These are phyloP conservation scores for Plecturocebus donacophilus DNA, from an alignment of 2,113 vertebrate species.

Conservation along the genomic window DNA sequence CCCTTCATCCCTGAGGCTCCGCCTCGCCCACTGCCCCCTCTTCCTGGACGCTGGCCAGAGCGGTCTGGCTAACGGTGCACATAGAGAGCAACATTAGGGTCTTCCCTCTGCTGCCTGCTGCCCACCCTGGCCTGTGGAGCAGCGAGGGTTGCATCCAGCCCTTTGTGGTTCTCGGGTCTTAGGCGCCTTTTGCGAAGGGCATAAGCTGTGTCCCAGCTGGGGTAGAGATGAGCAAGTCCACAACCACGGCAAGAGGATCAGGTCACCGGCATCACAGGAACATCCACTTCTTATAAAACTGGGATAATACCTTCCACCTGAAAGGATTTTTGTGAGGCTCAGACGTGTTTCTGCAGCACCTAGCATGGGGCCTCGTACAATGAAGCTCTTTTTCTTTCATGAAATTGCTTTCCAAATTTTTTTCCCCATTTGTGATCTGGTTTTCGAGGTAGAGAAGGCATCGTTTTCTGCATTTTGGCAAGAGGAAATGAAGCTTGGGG, in stretches of 20 bases:
- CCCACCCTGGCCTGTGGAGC: not conserved
- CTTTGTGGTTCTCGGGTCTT: not conserved
- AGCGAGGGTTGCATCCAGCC: rapidly evolving
- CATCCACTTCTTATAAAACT: not conserved
- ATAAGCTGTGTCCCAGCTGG: not conserved
- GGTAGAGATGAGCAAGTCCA: not conserved
- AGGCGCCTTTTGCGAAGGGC: not conserved
- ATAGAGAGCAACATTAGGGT: not conserved
- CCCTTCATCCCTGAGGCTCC: not conserved
- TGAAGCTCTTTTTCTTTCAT: not conserved
- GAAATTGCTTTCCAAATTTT: not conserved
- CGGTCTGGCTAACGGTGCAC: not conserved
- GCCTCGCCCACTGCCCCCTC: not conserved
- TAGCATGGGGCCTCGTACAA: not conserved
- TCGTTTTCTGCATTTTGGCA: not conserved
- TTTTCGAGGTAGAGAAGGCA: not conserved
- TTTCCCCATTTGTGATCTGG: not conserved
- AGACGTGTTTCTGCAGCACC: not conserved
- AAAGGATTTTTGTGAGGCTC: not conserved
- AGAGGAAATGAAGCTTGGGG: not conserved
- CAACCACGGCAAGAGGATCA: not conserved
- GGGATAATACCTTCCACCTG: not conserved
- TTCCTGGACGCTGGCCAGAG: not conserved
- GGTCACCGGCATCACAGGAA: not conserved
- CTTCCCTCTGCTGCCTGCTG: not conserved